Conservation (phyloP, 2,888 invertebrate species). For the Harmothoe impar region DNA sequence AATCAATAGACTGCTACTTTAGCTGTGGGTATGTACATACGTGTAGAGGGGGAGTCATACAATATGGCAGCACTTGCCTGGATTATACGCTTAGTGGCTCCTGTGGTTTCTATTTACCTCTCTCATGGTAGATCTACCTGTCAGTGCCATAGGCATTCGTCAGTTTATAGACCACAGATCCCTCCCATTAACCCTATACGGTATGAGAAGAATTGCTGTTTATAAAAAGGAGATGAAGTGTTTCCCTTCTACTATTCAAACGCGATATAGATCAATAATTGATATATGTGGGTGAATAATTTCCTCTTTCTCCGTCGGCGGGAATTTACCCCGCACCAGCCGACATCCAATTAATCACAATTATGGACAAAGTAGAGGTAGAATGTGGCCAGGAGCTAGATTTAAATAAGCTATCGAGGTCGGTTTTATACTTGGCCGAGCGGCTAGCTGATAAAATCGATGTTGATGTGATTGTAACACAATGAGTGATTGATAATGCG, state of each 20-base stretch:
- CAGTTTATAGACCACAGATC: not conserved
- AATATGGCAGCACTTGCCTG: no score
- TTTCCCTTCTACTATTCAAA: not conserved
- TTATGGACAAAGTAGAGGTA: constrained; percentile 36
- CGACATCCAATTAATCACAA: constrained; percentile 50
- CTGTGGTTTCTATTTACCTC: not conserved
- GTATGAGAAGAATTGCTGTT: not conserved
- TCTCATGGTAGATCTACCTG: constrained; percentile 12
- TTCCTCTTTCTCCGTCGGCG: not conserved
- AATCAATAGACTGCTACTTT: no score
- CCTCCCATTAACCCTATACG: not conserved
- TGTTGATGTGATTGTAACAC: constrained; percentile 54
- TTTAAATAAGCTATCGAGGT: constrained; percentile 36
- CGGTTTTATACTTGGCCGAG: constrained; percentile 25
- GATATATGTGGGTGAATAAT: constrained; percentile 23
- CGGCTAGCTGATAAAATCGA: constrained; percentile 30
- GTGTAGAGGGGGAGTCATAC: no score
- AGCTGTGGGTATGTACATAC: no score
- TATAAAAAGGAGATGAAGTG: not conserved
- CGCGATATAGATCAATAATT: constrained; percentile 22
- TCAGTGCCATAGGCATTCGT: not conserved
- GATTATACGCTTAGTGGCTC: not conserved
- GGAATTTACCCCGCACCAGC: not conserved
- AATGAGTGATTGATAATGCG: constrained; percentile 53
- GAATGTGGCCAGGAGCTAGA: not conserved